Evolutionary conservation across 2,113 vertebrate genomes (phyloP).

Genomic region (Saguinus imperator): DNA sequence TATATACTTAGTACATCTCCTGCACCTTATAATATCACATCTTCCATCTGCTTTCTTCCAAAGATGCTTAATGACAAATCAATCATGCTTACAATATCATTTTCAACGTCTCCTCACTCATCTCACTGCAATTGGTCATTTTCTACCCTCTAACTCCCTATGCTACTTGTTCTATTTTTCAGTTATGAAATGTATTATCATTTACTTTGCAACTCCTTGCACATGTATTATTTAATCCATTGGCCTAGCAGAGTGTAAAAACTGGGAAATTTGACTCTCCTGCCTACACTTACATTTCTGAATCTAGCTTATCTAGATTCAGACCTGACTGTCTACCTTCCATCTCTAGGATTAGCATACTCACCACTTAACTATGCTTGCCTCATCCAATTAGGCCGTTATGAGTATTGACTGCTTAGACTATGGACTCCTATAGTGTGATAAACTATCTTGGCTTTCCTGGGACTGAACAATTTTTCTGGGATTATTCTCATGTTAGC

Average conservation of each 20-base stretch:
- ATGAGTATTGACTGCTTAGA: neutral
- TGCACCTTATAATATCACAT: neutral
- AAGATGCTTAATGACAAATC: neutral
- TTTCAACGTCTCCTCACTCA: neutral
- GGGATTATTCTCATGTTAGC: neutral
- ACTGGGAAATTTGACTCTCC: neutral
- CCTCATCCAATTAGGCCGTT: neutral
- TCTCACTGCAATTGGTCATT: neutral
- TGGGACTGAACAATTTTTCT: neutral
- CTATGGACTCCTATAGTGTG: neutral
- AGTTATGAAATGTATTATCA: neutral
- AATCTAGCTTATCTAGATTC: neutral
- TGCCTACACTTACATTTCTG: neutral
- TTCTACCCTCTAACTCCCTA: neutral
- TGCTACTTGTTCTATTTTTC: neutral
- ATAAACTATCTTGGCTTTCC: neutral
- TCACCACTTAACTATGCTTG: neutral
- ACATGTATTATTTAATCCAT: neutral
- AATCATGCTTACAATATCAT: neutral
- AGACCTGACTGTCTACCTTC: neutral
- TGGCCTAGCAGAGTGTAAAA: neutral
- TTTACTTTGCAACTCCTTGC: neutral
- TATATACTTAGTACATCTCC: rapidly evolving
- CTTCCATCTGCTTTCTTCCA: neutral
- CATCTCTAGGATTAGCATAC: neutral